phyloP scores from a whole-genome alignment of 2,888 invertebrate genomes.

The Ypsolopha scabrella region DNA sequence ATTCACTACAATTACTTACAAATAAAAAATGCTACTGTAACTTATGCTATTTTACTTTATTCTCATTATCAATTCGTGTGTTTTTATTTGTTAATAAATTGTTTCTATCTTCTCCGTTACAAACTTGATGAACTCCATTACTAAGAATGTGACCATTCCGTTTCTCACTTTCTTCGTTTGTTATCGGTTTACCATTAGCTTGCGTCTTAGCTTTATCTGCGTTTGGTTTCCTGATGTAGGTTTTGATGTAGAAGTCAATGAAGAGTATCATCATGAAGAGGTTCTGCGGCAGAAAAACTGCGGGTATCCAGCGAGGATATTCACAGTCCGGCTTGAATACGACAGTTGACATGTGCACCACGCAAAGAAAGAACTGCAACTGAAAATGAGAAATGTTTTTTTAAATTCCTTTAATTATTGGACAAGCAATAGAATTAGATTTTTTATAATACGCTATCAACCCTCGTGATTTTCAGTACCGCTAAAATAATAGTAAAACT shows the following conservation, averaged over 20 bases:
- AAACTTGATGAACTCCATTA: too few species aligned
- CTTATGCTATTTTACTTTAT: neutral
- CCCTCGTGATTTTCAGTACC: too few species aligned
- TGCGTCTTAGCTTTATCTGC: neutral
- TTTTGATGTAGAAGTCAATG: conserved; percentile 74
- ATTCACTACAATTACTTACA: too few species aligned
- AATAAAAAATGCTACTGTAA: neutral
- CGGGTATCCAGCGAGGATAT: conserved; percentile 67
- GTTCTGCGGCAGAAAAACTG: conserved; percentile 74
- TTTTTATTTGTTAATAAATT: neutral
- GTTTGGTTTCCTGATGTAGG: conserved; percentile 60
- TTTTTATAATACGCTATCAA: too few species aligned
- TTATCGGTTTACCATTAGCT: neutral
- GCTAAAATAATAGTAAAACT: too few species aligned
- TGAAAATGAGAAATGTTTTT: conserved; percentile 30
- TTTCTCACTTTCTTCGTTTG: neutral
- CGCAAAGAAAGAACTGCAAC: conserved; percentile 73
- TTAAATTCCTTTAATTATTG: neutral
- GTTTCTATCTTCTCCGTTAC: too few species aligned
- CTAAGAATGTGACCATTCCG: neutral
- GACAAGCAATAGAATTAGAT: too few species aligned
- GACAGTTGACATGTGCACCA: conserved; percentile 62
- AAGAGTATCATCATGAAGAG: conserved; percentile 75
- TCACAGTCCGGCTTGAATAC: conserved; percentile 64
- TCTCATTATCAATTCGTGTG: neutral